phyloP scores from a whole-genome alignment of 1,140 invertebrate genomes.

The Himalopsyche phryganea region DNA sequence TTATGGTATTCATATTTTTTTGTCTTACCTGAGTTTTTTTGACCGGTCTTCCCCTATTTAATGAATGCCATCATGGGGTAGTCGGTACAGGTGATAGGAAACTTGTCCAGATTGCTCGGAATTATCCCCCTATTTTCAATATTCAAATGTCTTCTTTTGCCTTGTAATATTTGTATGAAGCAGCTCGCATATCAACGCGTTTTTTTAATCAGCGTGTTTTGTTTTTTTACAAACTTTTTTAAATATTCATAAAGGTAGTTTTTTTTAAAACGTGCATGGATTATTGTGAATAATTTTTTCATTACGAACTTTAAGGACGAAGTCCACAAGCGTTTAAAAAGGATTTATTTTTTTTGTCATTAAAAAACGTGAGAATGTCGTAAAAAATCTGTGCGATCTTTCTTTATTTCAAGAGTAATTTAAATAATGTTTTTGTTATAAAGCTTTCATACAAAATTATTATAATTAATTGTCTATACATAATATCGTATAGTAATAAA shows the following conservation, averaged over 20 bases:
- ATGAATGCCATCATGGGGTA: too few relatives aligned
- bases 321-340: too few relatives aligned
- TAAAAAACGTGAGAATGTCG: constrained; percentile 26
- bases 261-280: constrained; percentile 4
- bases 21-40: constrained; percentile 11
- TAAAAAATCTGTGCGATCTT: neutral
- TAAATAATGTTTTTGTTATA: too few relatives aligned
- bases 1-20: constrained; percentile 12
- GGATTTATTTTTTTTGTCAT: too few relatives aligned
- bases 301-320: neutral
- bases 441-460: too few relatives aligned
- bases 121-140: constrained; percentile 18
- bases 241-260: constrained; percentile 23
- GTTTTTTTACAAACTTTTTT: constrained; percentile 26
- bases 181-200: constrained; percentile 12
- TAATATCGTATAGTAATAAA: too few relatives aligned
- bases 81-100: constrained; percentile 27
- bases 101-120: constrained; percentile 23
- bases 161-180: neutral
- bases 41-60: constrained; percentile 19
- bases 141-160: constrained; percentile 26
- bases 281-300: constrained; percentile 22
- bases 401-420: too few relatives aligned
- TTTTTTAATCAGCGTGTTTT: constrained; percentile 20
- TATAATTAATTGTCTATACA: too few relatives aligned